Evolutionary conservation across 2,113 vertebrate genomes (phyloP).

Genomic region (Hippolais icterina): DNA sequence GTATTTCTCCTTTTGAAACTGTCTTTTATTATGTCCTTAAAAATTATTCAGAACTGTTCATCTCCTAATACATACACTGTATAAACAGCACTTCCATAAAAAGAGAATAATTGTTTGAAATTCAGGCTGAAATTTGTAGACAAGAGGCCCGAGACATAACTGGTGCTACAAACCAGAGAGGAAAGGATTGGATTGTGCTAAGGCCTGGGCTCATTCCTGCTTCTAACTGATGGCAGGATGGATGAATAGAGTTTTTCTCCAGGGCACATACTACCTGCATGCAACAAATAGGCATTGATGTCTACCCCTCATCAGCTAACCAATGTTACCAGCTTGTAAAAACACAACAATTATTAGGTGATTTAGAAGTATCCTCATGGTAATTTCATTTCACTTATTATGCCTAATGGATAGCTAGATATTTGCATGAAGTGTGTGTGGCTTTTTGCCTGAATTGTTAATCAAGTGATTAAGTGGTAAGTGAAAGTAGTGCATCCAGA

Average conservation of each 20-base stretch:
- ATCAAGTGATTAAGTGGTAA: conserved; percentile 56
- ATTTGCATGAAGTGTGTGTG: conserved; percentile 67
- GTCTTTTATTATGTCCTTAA: background rate
- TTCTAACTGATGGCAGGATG: background rate
- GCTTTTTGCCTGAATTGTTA: conserved; percentile 67
- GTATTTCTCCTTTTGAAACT: background rate
- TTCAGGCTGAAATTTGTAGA: background rate
- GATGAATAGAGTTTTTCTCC: conserved; percentile 2
- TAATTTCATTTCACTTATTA: conserved; percentile 65
- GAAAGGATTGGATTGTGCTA: background rate
- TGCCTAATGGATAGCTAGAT: conserved; percentile 55
- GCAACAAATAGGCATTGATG: conserved; percentile 23
- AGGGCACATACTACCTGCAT: conserved; percentile 11
- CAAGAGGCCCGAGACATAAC: background rate
- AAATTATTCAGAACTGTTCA: background rate
- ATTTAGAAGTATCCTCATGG: conserved; percentile 63
- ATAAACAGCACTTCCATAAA: background rate
- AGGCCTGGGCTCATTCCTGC: background rate
- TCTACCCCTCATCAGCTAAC: conserved; percentile 25
- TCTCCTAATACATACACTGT: background rate
- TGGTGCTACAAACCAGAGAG: background rate
- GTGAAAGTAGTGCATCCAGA: conserved; percentile 33
- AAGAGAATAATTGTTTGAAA: background rate
- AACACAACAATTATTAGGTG: conserved; percentile 59
- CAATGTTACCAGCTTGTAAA: conserved; percentile 22